Evolutionary conservation across 2,113 vertebrate genomes (phyloP), one percentile per base, ranked within the genome.

Genomic region (Notarius quadriscutis): DNA sequence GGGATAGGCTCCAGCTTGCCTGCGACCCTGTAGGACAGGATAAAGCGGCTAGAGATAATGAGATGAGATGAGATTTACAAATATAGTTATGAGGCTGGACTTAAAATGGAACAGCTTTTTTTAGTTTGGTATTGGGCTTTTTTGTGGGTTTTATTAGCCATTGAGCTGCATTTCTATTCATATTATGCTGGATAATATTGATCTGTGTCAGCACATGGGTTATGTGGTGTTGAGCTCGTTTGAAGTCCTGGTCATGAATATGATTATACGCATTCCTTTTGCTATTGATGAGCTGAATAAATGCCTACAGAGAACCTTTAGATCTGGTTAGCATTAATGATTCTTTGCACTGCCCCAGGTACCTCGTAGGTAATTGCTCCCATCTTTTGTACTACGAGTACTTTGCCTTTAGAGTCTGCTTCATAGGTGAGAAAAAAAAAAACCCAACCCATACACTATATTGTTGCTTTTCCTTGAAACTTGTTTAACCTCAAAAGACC

Each of bases 301-400:
- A 77, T 57, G 55, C 53, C 71, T 81, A 67, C 53, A 20, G 67
- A 48, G 18, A 41, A 58, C n/a, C 81, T 58, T 87, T 50, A 86
- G 87, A 85, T 75, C 86, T 86, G 86, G 78, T 81, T 87, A 55
- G 86, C 57, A 41, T 89, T 91, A 89, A 58, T 81, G 82, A 86
- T 88, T 60, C 88, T 90, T 87, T 69, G 84, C 74, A 83, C 87
- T 85, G 88, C 91, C 88, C 86, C 89, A 91, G 88, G 82, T 92
- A 85, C 88, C 86, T 92, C 85, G 15, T 85, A 91, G 90, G 91
- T 93, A 92, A 93, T 93, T 92, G 90, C 90, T 93, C 91, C 91
- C 93, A 93, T 92, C 88, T 87, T 92, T 74, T 84, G 87, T 87
- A 87, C 63, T 75, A 55, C 81, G 83, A 57, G 6, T 55, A 30